A percentile compares a stretch with the other conserved stretches of the same genome.
These are phyloP conservation scores for Machimus rusticus DNA, from an alignment of 2,888 invertebrate genomes.

Conservation along the genomic window DNA sequence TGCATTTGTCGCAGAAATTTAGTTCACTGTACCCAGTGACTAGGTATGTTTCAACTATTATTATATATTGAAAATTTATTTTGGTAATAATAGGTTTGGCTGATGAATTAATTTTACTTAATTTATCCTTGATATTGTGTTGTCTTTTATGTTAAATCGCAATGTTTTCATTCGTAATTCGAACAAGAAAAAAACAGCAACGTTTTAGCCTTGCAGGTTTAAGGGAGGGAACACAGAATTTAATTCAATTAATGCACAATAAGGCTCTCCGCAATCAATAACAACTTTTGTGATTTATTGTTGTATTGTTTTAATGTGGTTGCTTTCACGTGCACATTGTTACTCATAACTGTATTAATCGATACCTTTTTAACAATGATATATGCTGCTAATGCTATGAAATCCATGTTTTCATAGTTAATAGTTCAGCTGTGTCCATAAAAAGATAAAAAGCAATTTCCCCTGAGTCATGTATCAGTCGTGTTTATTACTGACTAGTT, in stretches of 20 bases:
- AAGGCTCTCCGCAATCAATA: not conserved
- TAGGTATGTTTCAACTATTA: constrained; percentile 51
- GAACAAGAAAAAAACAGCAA: not conserved
- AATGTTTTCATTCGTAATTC: not conserved
- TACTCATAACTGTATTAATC: not conserved
- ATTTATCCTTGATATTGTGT: not conserved
- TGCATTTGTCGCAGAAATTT: constrained; percentile 88
- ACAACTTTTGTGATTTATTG: not conserved
- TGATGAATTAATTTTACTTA: not conserved
- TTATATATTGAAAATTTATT: not conserved
- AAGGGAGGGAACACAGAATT: not conserved
- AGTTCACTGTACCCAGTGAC: constrained; percentile 82
- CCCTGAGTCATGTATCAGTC: too few relatives aligned
- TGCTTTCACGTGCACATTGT: not conserved
- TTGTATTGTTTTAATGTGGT: not conserved
- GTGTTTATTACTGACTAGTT: too few relatives aligned
- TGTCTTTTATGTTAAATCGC: not conserved
- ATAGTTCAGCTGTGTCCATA: not conserved
- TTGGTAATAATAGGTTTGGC: not conserved
- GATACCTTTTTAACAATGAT: not conserved
- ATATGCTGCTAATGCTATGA: not conserved
- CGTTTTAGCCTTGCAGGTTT: not conserved
- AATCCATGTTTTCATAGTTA: not conserved
- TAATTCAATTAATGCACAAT: not conserved
- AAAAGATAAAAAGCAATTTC: not conserved